These are phyloP conservation scores for Zootoca vivipara DNA, from an alignment of 2,113 vertebrate species.

Conservation along the genomic window DNA sequence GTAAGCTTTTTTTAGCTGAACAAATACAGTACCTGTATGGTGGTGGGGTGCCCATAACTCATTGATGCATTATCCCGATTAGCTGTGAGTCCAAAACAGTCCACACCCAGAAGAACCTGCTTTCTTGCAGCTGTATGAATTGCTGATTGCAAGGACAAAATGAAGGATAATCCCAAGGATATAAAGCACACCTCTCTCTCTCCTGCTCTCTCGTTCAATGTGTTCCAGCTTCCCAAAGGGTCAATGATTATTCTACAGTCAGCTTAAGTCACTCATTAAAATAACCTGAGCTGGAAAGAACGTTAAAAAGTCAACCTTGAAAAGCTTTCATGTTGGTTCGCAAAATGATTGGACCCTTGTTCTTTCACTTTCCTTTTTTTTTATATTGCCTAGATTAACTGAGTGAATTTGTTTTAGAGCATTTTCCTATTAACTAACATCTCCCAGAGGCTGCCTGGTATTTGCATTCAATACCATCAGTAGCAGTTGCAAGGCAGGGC, in stretches of 20 bases:
- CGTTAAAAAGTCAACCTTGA: conserved; percentile 56
- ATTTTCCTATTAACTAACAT: conserved; percentile 71
- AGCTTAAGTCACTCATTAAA: conserved; percentile 45
- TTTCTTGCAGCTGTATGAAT: conserved; percentile 1
- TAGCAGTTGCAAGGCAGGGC: conserved; percentile 59
- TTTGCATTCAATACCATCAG: conserved; percentile 64
- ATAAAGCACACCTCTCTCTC: conserved; percentile 25
- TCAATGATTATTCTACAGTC: conserved; percentile 22
- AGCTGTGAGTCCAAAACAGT: neutral
- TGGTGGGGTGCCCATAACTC: neutral
- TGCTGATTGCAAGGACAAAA: conserved; percentile 11
- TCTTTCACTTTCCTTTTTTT: conserved; percentile 54
- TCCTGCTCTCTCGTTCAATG: neutral
- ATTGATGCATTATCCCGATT: neutral
- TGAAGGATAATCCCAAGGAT: conserved; percentile 1
- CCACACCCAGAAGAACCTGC: neutral
- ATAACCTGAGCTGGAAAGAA: conserved; percentile 46
- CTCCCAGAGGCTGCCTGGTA: conserved; percentile 67
- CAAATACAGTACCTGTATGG: neutral
- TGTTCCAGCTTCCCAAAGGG: neutral
- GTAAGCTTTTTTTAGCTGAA: too few relatives aligned
- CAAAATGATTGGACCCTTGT: conserved; percentile 59
- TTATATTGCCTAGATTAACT: conserved; percentile 51
- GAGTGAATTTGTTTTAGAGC: conserved; percentile 66
- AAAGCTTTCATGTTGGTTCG: conserved; percentile 51